Evolutionary conservation across 2,797 vertebrate genomes (phyloP).

Genomic region (Tokudaia tokunoshimensis): DNA sequence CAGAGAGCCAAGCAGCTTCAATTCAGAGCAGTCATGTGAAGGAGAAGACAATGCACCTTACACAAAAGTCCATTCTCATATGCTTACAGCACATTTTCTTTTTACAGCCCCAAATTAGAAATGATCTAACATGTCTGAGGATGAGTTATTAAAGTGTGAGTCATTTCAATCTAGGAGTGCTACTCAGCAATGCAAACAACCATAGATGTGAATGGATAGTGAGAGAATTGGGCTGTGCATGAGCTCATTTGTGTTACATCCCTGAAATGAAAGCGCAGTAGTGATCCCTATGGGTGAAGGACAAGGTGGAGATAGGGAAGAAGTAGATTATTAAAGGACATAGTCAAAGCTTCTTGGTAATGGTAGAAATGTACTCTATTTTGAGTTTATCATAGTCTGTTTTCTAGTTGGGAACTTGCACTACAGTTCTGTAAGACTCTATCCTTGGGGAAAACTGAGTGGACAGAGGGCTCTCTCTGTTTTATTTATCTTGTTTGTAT

Average conservation of each 20-base stretch:
- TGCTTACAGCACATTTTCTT: neutral
- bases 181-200: neutral
- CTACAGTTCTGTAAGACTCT: neutral
- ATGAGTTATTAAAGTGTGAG: conserved; percentile 17
- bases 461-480: neutral
- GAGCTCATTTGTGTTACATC: neutral
- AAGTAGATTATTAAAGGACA: neutral
- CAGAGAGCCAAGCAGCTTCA: neutral
- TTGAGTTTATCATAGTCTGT: neutral
- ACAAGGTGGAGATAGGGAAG: neutral
- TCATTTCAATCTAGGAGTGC: neutral
- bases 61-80: neutral
- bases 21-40: neutral
- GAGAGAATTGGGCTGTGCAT: neutral
- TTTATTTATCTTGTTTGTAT: neutral
- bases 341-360: neutral
- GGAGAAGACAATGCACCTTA: neutral
- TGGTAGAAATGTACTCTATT: neutral
- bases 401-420: neutral
- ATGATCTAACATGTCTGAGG: neutral
- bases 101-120: neutral
- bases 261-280: neutral
- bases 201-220: neutral
- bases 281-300: neutral
- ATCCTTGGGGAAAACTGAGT: neutral